A percentile compares a stretch with the other conserved stretches of the same genome.
These are phyloP conservation scores for Zaprionus vittiger DNA, from an alignment of 1,140 invertebrate species.

Conservation along the genomic window DNA sequence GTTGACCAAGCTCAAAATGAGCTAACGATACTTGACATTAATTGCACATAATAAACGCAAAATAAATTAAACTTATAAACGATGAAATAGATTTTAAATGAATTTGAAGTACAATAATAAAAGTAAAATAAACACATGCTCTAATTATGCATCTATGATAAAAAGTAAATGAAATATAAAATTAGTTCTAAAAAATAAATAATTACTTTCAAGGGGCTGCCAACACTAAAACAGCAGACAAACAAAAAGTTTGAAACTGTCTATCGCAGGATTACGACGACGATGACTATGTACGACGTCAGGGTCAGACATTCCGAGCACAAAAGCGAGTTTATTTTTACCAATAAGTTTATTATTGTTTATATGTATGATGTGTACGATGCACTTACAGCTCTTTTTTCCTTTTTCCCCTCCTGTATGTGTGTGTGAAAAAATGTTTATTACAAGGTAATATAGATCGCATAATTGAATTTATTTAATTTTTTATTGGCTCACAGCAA, in stretches of 20 bases:
- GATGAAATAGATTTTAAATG: background rate
- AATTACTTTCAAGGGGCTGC: background rate
- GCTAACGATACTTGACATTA: too few relatives aligned
- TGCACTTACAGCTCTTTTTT: background rate
- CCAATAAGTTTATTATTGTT: slow-evolving; percentile 8
- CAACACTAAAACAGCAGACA: too few relatives aligned
- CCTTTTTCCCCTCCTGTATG: background rate
- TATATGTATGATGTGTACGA: background rate
- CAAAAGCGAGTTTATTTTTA: background rate
- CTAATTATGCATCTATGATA: background rate
- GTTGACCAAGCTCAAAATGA: background rate
- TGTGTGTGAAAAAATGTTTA: background rate
- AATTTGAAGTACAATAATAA: background rate
- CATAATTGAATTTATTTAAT: slow-evolving; percentile 12
- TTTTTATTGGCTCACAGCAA: slow-evolving; percentile 1
- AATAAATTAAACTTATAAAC: background rate
- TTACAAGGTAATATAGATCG: slow-evolving; percentile 2
- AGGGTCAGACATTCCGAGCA: background rate
- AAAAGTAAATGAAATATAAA: background rate
- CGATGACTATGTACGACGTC: background rate
- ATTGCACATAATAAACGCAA: too few relatives aligned
- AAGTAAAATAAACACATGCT: background rate
- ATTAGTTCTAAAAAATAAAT: background rate
- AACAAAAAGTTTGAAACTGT: background rate
- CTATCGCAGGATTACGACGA: background rate